Base-by-base conservation (phyloP, 2,888 invertebrate species). In the Drosophila affinis region DNA sequence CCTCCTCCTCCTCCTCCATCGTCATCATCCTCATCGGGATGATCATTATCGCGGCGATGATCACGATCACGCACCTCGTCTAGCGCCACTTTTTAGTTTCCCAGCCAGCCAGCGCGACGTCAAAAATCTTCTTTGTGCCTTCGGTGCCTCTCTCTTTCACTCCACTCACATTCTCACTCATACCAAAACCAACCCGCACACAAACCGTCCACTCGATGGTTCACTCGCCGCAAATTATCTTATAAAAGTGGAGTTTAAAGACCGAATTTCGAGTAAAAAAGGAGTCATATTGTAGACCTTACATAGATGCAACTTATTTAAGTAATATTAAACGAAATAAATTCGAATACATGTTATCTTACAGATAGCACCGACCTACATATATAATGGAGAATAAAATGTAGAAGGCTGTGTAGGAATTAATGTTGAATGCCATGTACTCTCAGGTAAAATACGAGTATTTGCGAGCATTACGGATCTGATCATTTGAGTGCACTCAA, bases 91-190 rank as follows among this genome's bases (percentile, higher is more conserved):
- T 67, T 81, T 81, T 72, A 76, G 69, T 81, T 81, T 56, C 81
- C 89, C 89, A 88, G 82, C 82, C 82, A 82, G 89, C 85, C 82
- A 82, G 89, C 85, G 32, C 82, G 82, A 81, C 82, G 82, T 84
- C 89, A 87, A 75, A 55, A 57, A 57, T 56, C 52, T 56, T 69
- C 67, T 56, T 71, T 57, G 76, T 81, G 79, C 59, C 21, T 21
- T 47, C 62, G 49, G 14, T 39, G 70, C 51, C 65, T 60, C 55
- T 49, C 72, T 72, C 75, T 75, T 56, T 59, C 62, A 48, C 68
- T 65, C 67, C 54, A 53, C 29, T 46, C 55, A 54, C 53, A 53
- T 34, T 21, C 48, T 44, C 51, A 64, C 32, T 63, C 27, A 34
- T 6, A 7, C 6, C 27, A 9, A 27, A 7, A 27, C 24, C 34